phyloP scores from a whole-genome alignment of 2,888 invertebrate genomes.

The Ceriagrion tenellum region DNA sequence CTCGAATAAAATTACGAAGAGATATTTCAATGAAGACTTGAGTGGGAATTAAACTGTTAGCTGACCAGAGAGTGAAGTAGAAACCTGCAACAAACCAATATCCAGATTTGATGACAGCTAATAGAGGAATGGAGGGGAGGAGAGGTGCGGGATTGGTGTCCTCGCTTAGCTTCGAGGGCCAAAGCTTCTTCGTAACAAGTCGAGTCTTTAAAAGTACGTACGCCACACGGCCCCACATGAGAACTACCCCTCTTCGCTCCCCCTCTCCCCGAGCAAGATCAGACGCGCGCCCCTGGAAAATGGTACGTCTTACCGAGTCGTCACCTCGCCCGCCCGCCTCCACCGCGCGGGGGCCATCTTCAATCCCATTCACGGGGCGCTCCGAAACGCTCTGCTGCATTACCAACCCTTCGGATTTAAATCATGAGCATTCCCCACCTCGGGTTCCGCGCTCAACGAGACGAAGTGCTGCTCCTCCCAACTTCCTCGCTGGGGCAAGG shows the following conservation, averaged over 20 bases:
- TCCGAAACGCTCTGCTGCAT: neutral
- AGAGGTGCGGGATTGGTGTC: neutral
- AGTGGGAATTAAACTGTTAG: too few relatives aligned
- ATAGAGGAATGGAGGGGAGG: neutral
- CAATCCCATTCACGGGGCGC: conserved; percentile 11
- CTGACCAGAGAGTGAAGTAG: too few relatives aligned
- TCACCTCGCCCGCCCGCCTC: neutral
- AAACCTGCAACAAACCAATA: too few relatives aligned
- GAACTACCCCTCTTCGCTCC: too few relatives aligned
- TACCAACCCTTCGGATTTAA: conserved; percentile 34
- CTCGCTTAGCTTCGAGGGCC: neutral
- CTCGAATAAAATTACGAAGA: too few relatives aligned
- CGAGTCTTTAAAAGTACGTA: too few relatives aligned
- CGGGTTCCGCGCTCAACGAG: neutral
- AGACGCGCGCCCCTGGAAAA: neutral
- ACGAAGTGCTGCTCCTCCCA: neutral
- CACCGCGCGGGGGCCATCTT: neutral
- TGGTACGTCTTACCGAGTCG: neutral
- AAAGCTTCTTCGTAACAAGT: too few relatives aligned
- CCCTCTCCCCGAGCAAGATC: too few relatives aligned
- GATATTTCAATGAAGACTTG: too few relatives aligned
- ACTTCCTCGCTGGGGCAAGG: neutral
- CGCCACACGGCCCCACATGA: too few relatives aligned
- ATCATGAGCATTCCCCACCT: neutral
- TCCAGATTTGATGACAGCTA: too few relatives aligned